Evolutionary conservation across 2,888 invertebrate genomes (phyloP).

Genomic region (Penaeus monodon): DNA sequence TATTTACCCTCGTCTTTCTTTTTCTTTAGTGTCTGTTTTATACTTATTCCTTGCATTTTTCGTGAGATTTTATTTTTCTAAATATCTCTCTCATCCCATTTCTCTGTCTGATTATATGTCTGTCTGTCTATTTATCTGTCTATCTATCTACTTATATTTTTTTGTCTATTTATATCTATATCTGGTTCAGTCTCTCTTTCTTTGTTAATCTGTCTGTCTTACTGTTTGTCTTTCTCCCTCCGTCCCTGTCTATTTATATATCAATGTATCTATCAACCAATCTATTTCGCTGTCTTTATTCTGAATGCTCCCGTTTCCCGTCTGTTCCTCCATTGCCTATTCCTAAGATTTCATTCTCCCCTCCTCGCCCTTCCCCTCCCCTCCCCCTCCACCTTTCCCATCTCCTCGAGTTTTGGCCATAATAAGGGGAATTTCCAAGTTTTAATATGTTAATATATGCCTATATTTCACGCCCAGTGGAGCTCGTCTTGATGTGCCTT

Average conservation of each 20-base stretch:
- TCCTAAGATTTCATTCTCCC: background rate
- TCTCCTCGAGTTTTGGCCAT: slow-evolving; percentile 1
- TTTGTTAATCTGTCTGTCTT: background rate
- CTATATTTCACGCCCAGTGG: slow-evolving; percentile 27
- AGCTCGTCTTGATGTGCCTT: background rate
- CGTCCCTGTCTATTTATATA: background rate
- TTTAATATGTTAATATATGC: slow-evolving; percentile 40
- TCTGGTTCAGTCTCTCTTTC: no score
- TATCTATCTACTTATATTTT: background rate
- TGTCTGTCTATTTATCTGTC: background rate
- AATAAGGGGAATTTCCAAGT: slow-evolving; percentile 28
- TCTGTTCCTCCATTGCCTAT: background rate
- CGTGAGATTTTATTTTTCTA: no score
- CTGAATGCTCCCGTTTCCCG: background rate
- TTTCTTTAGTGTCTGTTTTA: no score
- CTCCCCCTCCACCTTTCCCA: background rate
- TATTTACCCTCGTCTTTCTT: no score
- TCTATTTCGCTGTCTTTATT: background rate
- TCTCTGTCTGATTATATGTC: background rate
- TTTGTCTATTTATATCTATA: no score
- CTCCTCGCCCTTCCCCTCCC: background rate
- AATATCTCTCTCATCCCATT: no score
- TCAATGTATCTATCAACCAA: no score
- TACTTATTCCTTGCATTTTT: no score
- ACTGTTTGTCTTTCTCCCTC: background rate